phyloP scores from a whole-genome alignment of 2,888 invertebrate species.

The Margaritifera margaritifera region DNA sequence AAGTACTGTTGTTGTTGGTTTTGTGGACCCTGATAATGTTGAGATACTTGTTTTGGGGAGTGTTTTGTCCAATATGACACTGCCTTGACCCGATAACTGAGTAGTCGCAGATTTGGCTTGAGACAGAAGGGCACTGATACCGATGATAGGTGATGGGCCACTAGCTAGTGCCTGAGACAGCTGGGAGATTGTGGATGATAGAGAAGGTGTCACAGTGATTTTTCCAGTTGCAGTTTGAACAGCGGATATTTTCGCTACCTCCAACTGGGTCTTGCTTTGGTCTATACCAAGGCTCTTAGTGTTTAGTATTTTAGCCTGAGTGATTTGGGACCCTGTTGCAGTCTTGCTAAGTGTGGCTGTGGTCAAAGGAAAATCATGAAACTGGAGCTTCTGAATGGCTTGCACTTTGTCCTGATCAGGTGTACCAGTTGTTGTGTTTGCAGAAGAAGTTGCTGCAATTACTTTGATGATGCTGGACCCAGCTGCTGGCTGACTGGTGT shows the following conservation, averaged over 20 bases:
- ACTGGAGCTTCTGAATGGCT: conserved; percentile 60
- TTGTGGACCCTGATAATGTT: too few species aligned
- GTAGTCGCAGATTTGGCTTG: too few species aligned
- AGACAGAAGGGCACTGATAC: too few species aligned
- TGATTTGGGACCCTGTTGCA: conserved; percentile 40
- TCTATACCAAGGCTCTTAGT: conserved; percentile 19
- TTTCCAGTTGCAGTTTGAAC: background rate
- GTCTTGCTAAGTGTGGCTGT: conserved; percentile 30
- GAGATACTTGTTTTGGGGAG: too few species aligned
- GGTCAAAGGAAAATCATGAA: conserved; percentile 64
- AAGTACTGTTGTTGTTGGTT: too few species aligned
- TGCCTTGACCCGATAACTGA: too few species aligned
- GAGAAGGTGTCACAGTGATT: background rate
- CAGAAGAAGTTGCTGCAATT: conserved; percentile 1
- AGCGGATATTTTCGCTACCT: background rate
- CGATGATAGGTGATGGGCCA: too few species aligned
- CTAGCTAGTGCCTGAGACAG: background rate
- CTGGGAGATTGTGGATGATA: conserved; percentile 3
- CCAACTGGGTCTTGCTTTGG: background rate
- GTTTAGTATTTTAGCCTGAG: conserved; percentile 53
- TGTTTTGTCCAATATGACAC: too few species aligned
- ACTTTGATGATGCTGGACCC: conserved; percentile 16
- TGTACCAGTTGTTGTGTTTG: background rate
- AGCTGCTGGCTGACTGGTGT: conserved; percentile 7
- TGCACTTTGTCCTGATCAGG: conserved; percentile 8